These are phyloP conservation scores for Fissipunctia ypsillon DNA, from an alignment of 2,888 invertebrate species.

Conservation along the genomic window DNA sequence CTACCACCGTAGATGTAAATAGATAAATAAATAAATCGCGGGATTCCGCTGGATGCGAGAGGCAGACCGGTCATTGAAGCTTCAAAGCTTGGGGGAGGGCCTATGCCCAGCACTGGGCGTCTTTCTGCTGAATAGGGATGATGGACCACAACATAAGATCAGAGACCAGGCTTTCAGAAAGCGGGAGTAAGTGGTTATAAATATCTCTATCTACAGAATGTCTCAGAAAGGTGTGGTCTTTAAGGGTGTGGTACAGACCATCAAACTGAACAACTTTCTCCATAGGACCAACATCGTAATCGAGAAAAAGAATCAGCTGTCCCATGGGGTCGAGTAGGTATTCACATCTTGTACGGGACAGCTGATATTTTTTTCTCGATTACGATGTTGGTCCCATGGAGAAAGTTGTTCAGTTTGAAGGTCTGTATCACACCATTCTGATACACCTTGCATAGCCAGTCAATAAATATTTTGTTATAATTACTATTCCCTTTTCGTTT, in stretches of 20 bases:
- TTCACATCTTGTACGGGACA: too few species aligned
- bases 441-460: neutral
- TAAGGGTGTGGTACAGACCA: too few species aligned
- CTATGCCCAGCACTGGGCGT: neutral
- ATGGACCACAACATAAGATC: neutral
- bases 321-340: too few species aligned
- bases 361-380: too few species aligned
- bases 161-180: neutral
- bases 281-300: too few species aligned
- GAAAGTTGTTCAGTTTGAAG: too few species aligned
- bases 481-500: neutral
- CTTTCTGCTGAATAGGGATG: neutral
- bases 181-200: too few species aligned
- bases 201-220: neutral
- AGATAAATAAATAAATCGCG: neutral
- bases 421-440: too few species aligned
- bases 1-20: neutral
- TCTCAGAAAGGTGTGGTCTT: too few species aligned
- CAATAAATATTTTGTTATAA: constrained; percentile 1
- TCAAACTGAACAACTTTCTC: too few species aligned
- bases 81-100: neutral
- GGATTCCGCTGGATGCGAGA: neutral
- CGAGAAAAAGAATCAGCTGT: too few species aligned
- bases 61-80: neutral
- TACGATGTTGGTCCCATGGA: too few species aligned